A percentile compares a stretch with the other conserved stretches of the same genome.
Conservation (phyloP, 1,140 invertebrate genomes). For the Nasonia longicornis region DNA sequence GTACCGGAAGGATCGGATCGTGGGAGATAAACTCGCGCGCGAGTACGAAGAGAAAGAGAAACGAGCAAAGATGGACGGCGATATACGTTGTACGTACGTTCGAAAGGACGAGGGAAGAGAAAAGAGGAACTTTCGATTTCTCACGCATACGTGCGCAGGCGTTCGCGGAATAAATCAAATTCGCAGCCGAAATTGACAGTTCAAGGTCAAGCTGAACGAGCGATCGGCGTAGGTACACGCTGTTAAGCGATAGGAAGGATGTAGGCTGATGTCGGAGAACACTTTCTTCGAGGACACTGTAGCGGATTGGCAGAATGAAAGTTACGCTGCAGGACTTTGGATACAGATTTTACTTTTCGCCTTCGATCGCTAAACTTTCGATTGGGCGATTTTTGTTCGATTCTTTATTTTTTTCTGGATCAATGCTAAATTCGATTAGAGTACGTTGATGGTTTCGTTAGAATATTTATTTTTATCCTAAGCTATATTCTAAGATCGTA, state of each 20-base stretch:
- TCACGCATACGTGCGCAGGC: slow-evolving; percentile 23
- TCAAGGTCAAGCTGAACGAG: slow-evolving; percentile 22
- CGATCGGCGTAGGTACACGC: not conserved
- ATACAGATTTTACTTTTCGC: not conserved
- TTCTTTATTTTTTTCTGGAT: no score
- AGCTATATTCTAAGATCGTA: no score
- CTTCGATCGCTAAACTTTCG: no score
- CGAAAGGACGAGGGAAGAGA: slow-evolving; percentile 11
- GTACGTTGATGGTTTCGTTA: no score
- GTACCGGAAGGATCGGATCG: not conserved
- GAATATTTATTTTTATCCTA: no score
- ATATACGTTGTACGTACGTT: not conserved
- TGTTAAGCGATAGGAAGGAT: not conserved
- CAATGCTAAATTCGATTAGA: no score
- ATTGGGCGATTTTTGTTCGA: no score
- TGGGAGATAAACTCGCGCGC: slow-evolving; percentile 20
- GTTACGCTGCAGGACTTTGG: not conserved
- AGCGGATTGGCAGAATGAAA: not conserved
- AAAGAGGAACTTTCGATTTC: slow-evolving; percentile 44
- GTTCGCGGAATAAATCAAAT: slow-evolving; percentile 5
- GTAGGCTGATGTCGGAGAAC: not conserved
- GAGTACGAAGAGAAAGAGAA: slow-evolving; percentile 32
- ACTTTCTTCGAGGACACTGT: not conserved
- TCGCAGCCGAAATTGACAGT: slow-evolving; percentile 37
- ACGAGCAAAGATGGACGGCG: not conserved